Base-by-base conservation (phyloP, 2,113 vertebrate genomes). In the Vulpes lagopus region DNA sequence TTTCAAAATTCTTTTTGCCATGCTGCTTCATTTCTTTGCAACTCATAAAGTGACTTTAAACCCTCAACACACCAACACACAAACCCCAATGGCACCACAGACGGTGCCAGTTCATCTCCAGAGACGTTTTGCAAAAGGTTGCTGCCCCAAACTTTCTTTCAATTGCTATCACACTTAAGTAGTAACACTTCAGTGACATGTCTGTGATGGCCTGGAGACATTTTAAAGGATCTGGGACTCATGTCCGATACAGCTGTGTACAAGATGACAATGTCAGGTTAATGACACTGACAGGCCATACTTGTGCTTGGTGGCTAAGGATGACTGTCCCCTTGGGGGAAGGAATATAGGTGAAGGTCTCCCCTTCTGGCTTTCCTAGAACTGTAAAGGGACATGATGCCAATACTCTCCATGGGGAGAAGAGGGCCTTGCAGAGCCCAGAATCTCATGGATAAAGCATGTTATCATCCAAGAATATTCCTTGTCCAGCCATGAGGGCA, bases 1-100 rank as follows among this genome's bases (percentile, higher is more conserved):
- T 94, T 97, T 95, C 38, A 92, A 91, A 91, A 78, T 71, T 83
- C 71, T 78, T 89, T 89, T 95, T 55, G 57, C 76, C 60, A 51
- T 59, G 22, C 59, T 92, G 73, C 30, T 2, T 25, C 38, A 0
- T 74, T 55, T 65, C 94, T 90, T 93, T 71, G 30, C 20, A 89
- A 62, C 71, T 80, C 19, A 22, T 85, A n/a, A 88, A 82, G 3
- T 78, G 16, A 95, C 59, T 94, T 85, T 85, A 79, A 94, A 57
- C 55, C 14, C 15, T 78, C 35, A n/a, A 15, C 43, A 85, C 3
- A 12, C 80, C 55, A 83, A 90, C 74, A 81, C 32, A 79, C 20
- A 80, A 62, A 93, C 53, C 38, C 65, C 23, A 94, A 49, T 96
- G 59, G 15, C 69, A 3, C 94, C 65, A 91, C 43, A 90, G 62